These are phyloP conservation scores for Hermatobates lingyangjiaoensis DNA, from an alignment of 1,140 invertebrate species.

Conservation along the genomic window DNA sequence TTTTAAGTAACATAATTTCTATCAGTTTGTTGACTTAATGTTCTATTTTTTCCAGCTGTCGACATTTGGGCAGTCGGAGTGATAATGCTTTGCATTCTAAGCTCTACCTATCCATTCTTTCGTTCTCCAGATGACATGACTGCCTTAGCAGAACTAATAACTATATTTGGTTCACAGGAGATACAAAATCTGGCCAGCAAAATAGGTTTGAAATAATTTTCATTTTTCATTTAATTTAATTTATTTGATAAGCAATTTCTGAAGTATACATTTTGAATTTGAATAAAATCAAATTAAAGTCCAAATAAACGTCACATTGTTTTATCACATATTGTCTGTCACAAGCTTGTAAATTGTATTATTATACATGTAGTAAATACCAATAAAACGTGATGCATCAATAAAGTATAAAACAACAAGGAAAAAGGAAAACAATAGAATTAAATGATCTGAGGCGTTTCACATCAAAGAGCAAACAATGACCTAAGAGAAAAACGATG, in stretches of 20 bases:
- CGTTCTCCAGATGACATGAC: conserved; percentile 58
- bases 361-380: neutral
- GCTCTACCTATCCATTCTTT: conserved; percentile 67
- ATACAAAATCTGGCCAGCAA: conserved; percentile 45
- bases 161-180: conserved; percentile 50
- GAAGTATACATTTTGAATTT: neutral
- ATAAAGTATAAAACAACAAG: no score
- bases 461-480: no score
- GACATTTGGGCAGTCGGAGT: conserved; percentile 82
- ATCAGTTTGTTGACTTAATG: no score
- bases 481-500: no score
- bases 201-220: conserved; percentile 32
- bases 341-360: neutral
- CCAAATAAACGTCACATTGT: neutral
- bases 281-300: neutral
- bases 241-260: neutral
- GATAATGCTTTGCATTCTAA: conserved; percentile 61
- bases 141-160: conserved; percentile 63
- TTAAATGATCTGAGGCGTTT: no score
- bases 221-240: neutral
- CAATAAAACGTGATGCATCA: neutral
- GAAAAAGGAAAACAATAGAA: no score
- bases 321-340: neutral
- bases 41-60: conserved; percentile 41
- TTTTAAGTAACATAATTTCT: no score